Evolutionary conservation across 2,888 invertebrate species (phyloP).

Genomic region (Isotomurus palustris): DNA sequence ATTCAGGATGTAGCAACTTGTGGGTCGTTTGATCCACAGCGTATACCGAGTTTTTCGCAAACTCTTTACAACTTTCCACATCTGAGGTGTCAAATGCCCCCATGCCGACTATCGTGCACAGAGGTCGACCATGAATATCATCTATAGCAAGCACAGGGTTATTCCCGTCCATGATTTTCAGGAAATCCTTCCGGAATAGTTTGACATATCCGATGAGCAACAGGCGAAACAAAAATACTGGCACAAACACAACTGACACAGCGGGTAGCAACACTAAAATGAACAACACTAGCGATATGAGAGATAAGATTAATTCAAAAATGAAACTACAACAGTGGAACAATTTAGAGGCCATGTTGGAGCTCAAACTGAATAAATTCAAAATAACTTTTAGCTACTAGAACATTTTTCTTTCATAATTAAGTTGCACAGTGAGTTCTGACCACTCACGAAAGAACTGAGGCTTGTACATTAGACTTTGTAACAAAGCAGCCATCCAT

Average conservation of each 20-base stretch:
- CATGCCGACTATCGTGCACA: constrained; percentile 42
- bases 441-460: no score
- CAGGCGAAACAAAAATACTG: constrained; percentile 27
- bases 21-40: constrained; percentile 13
- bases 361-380: no score
- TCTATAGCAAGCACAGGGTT: constrained; percentile 43
- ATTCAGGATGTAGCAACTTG: constrained; percentile 21
- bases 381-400: no score
- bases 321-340: neutral
- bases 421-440: no score
- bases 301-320: constrained; percentile 28
- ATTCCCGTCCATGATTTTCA: constrained; percentile 38
- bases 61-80: constrained; percentile 21
- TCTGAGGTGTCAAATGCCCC: constrained; percentile 37
- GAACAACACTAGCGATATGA: constrained; percentile 33
- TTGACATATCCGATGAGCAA: constrained; percentile 31
- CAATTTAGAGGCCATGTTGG: no score
- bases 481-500: no score
- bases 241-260: constrained; percentile 18
- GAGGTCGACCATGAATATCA: constrained; percentile 36
- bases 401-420: no score
- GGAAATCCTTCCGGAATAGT: constrained; percentile 31
- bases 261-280: constrained; percentile 29
- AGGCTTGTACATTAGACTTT: no score
- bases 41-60: constrained; percentile 24